These are phyloP conservation scores for Drosophila pectinifera DNA, from an alignment of 1,140 invertebrate genomes.

Conservation along the genomic window DNA sequence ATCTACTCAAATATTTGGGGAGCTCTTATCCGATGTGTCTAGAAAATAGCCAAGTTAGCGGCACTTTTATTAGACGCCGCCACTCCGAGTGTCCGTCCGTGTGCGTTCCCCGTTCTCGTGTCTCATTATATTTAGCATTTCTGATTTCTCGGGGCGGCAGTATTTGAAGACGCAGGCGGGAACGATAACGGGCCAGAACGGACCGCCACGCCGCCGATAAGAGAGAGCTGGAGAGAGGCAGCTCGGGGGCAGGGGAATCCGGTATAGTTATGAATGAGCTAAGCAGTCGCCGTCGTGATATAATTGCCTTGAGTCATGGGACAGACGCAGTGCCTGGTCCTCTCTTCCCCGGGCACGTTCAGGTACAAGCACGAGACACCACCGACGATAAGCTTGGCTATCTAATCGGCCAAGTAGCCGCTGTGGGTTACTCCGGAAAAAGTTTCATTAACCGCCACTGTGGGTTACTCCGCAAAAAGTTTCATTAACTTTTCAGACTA, in stretches of 20 bases:
- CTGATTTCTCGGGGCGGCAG: slow-evolving; percentile 30
- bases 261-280: slow-evolving; percentile 58
- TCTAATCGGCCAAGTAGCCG: not conserved
- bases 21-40: not conserved
- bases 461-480: slow-evolving; percentile 16
- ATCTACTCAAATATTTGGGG: not conserved
- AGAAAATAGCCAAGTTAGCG: slow-evolving; percentile 6
- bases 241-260: slow-evolving; percentile 22
- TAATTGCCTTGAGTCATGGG: slow-evolving; percentile 58
- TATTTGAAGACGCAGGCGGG: slow-evolving; percentile 43
- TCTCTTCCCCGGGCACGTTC: slow-evolving; percentile 42
- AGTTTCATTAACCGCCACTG: slow-evolving; percentile 4
- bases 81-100: slow-evolving; percentile 8
- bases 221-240: not conserved
- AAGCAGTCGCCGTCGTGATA: slow-evolving; percentile 27
- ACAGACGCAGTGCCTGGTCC: slow-evolving; percentile 29
- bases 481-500: slow-evolving; percentile 49
- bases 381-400: slow-evolving; percentile 32
- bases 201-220: slow-evolving; percentile 13
- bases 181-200: slow-evolving; percentile 13
- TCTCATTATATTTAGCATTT: slow-evolving; percentile 53
- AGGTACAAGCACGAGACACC: slow-evolving; percentile 54
- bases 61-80: not conserved
- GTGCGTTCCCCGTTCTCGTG: slow-evolving; percentile 1
- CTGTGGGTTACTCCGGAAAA: slow-evolving; percentile 12